Percentiles rank a stretch among this genome's conserved stretches.
Conservation (phyloP, 2,888 invertebrate species). For the Sipunculus nudus region DNA sequence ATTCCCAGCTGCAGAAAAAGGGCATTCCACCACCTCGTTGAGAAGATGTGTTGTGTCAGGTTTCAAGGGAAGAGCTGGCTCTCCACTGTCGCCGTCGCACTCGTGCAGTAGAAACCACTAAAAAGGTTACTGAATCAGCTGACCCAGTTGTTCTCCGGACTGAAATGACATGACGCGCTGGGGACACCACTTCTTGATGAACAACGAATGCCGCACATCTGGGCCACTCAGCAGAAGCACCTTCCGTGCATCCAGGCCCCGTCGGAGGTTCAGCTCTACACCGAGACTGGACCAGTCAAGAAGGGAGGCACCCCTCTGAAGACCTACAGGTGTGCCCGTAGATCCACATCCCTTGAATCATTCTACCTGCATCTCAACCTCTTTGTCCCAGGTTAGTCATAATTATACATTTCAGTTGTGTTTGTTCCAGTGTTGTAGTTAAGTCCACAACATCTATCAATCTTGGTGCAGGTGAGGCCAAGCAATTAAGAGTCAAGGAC, state of each 20-base stretch:
- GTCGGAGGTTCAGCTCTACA: slow-evolving; percentile 32
- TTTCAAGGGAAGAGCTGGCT: slow-evolving; percentile 34
- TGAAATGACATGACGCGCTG: slow-evolving; percentile 26
- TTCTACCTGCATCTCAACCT: slow-evolving; percentile 44
- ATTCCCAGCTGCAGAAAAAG: slow-evolving; percentile 21
- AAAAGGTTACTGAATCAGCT: slow-evolving; percentile 15
- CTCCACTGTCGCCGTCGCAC: slow-evolving; percentile 38
- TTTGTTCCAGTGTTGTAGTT: no score
- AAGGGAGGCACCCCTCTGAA: slow-evolving; percentile 41
- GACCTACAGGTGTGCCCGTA: slow-evolving; percentile 42
- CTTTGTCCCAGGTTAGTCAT: slow-evolving; percentile 42
- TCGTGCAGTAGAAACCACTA: slow-evolving; percentile 29
- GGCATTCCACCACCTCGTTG: no score
- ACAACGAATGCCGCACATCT: slow-evolving; percentile 24
- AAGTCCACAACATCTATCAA: no score
- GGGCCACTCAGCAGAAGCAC: slow-evolving; percentile 35
- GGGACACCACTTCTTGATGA: slow-evolving; percentile 37
- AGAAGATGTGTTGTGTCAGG: slow-evolving; percentile 9
- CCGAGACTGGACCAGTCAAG: slow-evolving; percentile 21
- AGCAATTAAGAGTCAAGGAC: no score
- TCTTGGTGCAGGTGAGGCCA: no score
- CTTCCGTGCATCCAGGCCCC: slow-evolving; percentile 39
- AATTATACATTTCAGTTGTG: no score
- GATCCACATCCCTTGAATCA: slow-evolving; percentile 44
- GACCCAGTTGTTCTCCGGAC: no score